Conservation (phyloP, 2,113 vertebrate species). For the Grammomys surdaster region DNA sequence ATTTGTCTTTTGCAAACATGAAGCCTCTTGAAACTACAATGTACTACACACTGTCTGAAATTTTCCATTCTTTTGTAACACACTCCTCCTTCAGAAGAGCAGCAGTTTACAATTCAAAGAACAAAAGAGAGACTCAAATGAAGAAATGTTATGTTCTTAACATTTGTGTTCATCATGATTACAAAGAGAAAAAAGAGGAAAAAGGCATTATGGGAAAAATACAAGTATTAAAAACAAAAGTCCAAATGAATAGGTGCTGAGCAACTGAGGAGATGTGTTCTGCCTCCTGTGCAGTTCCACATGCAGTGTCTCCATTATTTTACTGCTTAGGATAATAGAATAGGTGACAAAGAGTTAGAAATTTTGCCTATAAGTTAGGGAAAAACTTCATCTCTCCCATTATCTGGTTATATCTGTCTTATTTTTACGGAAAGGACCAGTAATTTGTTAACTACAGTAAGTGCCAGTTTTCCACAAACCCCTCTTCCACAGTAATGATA, state of each 20-base stretch:
- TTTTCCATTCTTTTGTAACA: conserved; percentile 62
- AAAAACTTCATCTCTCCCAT: conserved; percentile 64
- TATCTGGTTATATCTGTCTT: conserved; percentile 60
- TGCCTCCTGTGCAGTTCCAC: not conserved
- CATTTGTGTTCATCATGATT: conserved; percentile 18
- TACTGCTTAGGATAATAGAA: not conserved
- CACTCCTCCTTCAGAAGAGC: conserved; percentile 55
- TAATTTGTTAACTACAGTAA: conserved; percentile 46
- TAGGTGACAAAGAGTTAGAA: conserved; percentile 60
- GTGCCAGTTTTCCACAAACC: not conserved
- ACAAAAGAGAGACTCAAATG: conserved; percentile 66
- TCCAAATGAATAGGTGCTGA: conserved; percentile 62
- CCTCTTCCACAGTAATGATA: not conserved
- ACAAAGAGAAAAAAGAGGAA: conserved; percentile 16
- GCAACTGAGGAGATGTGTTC: not conserved
- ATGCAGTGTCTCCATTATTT: conserved; percentile 43
- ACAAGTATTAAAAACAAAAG: conserved; percentile 70
- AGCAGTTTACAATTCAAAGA: conserved; percentile 62
- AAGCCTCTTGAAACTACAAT: conserved; percentile 78
- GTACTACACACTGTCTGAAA: conserved; percentile 48
- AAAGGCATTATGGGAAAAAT: conserved; percentile 36
- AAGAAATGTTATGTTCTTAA: conserved; percentile 62
- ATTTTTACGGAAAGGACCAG: conserved; percentile 60
- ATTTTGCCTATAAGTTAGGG: conserved; percentile 37
- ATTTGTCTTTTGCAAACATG: conserved; percentile 71